These are phyloP conservation scores for Pogonomyrmex californicus DNA, from an alignment of 1,140 invertebrate genomes.

Conservation along the genomic window DNA sequence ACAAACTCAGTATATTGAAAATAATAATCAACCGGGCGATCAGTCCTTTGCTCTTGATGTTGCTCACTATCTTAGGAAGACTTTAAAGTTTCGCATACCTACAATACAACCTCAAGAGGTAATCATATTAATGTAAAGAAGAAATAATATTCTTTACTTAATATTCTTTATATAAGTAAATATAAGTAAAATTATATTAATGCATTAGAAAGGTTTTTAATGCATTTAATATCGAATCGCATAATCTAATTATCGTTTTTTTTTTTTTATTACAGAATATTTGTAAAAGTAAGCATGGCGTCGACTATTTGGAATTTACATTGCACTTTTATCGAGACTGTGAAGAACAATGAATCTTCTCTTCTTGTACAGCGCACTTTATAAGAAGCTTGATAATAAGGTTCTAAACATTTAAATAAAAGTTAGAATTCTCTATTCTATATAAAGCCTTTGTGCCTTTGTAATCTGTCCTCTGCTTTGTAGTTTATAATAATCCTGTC, in stretches of 20 bases:
- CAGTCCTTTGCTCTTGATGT: conserved; percentile 83
- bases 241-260: neutral
- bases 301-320: conserved; percentile 83
- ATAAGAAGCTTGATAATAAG: conserved; percentile 6
- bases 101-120: conserved; percentile 84
- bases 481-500: conserved; percentile 60
- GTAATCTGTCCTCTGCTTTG: conserved; percentile 61
- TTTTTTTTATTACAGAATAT: conserved; percentile 80
- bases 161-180: neutral
- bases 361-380: conserved; percentile 2
- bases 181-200: neutral
- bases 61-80: conserved; percentile 83
- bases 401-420: conserved; percentile 34
- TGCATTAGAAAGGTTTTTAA: neutral
- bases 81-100: conserved; percentile 83
- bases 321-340: conserved; percentile 84
- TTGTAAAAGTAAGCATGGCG: conserved; percentile 82
- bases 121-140: conserved; percentile 52
- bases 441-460: conserved; percentile 68
- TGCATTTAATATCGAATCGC: neutral
- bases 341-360: conserved; percentile 78
- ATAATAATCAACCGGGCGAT: conserved; percentile 80
- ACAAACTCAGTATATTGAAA: conserved; percentile 78
- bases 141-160: neutral
- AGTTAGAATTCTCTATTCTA: conserved; percentile 38